These are phyloP conservation scores for Cettia cetti DNA, from an alignment of 2,113 vertebrate species.

Conservation along the genomic window DNA sequence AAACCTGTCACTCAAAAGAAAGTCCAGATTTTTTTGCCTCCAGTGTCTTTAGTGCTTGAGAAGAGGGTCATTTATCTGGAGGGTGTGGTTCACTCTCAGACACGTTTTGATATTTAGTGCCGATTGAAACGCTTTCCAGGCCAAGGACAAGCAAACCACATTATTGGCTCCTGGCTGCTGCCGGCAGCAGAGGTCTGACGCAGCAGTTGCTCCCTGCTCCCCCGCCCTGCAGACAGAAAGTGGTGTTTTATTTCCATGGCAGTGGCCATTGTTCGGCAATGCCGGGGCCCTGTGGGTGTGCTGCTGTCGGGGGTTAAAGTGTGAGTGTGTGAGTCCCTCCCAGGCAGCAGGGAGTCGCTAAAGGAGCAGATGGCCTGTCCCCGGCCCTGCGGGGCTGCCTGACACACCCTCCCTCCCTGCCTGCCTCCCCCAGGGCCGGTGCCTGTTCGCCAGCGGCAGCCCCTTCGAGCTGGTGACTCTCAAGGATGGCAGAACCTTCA, in stretches of 20 bases:
- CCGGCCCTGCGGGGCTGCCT: no score
- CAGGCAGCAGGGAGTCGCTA: no score
- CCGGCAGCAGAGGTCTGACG: no score
- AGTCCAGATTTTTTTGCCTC: neutral
- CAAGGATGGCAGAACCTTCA: constrained; percentile 81
- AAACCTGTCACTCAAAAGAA: neutral
- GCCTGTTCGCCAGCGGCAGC: constrained; percentile 95
- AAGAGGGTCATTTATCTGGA: neutral
- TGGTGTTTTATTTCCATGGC: neutral
- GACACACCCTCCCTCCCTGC: no score
- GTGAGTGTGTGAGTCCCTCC: no score
- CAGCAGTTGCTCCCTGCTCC: neutral
- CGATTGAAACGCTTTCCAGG: neutral
- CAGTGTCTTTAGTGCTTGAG: neutral
- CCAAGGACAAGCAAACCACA: neutral
- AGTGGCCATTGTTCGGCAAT: no score
- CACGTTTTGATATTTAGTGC: neutral
- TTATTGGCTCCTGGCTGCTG: neutral
- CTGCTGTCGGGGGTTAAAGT: no score
- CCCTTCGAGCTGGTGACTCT: constrained; percentile 89
- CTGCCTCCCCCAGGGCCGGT: constrained; percentile 69
- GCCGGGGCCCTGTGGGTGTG: no score
- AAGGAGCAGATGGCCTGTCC: no score
- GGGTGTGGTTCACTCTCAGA: neutral
- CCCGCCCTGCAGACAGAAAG: no score